phyloP scores from a whole-genome alignment of 2,888 invertebrate species.

The Apomyelois bistriatella region DNA sequence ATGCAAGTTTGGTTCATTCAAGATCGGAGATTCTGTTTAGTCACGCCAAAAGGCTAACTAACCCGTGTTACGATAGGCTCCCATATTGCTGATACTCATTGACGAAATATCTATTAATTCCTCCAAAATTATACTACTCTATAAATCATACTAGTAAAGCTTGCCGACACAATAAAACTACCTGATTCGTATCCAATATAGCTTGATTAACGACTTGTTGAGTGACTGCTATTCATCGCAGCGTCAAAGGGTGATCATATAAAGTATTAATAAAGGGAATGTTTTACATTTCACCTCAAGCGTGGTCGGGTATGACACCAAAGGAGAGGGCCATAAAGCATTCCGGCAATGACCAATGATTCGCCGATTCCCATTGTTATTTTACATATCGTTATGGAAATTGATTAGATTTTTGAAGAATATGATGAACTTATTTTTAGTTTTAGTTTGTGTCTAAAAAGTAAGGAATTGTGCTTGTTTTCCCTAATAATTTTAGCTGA shows the following conservation, averaged over 20 bases:
- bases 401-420: neutral
- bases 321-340: conserved; percentile 22
- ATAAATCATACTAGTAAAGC: conserved; percentile 68
- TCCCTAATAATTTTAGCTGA: too few relatives aligned
- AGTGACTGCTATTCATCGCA: conserved; percentile 73
- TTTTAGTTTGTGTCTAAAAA: neutral
- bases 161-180: conserved; percentile 73
- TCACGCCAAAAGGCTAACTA: neutral
- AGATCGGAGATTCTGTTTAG: conserved; percentile 9
- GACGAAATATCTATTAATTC: conserved; percentile 12
- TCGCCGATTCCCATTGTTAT: conserved; percentile 9
- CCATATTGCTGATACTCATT: conserved; percentile 8
- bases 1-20: neutral
- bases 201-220: conserved; percentile 78
- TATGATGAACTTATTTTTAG: neutral
- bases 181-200: conserved; percentile 73
- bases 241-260: conserved; percentile 72
- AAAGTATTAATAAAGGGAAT: conserved; percentile 73
- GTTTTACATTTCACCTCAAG: conserved; percentile 57
- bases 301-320: conserved; percentile 34
- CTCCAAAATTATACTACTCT: conserved; percentile 54
- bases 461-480: too few relatives aligned
- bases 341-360: conserved; percentile 13
- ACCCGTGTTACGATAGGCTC: conserved; percentile 11
- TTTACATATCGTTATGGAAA: neutral